Evolutionary conservation across 2,888 invertebrate genomes (phyloP).

Genomic region (Drosophila melanosoma): DNA sequence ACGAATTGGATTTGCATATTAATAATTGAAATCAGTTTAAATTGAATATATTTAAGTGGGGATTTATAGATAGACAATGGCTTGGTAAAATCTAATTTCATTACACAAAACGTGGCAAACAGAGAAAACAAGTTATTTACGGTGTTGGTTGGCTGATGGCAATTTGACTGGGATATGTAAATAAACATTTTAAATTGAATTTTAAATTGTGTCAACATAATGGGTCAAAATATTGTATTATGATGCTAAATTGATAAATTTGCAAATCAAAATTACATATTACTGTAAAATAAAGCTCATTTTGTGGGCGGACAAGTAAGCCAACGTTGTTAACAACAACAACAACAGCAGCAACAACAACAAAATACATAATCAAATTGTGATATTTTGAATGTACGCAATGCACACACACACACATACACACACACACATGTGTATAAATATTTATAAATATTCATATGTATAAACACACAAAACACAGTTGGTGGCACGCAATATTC

Average conservation of each 20-base stretch:
- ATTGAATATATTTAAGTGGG: slow-evolving; percentile 8
- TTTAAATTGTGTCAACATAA: slow-evolving; percentile 72
- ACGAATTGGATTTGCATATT: slow-evolving; percentile 2
- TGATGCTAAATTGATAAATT: slow-evolving; percentile 72
- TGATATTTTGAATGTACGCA: slow-evolving; percentile 54
- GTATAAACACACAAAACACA: background rate
- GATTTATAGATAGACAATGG: slow-evolving; percentile 42
- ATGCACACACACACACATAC: slow-evolving; percentile 5
- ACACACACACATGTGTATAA: background rate
- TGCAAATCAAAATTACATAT: slow-evolving; percentile 71
- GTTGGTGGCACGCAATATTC: slow-evolving; percentile 14
- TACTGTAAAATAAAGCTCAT: slow-evolving; percentile 37
- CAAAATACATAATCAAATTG: slow-evolving; percentile 41
- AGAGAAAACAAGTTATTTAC: slow-evolving; percentile 10
- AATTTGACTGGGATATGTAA: slow-evolving; percentile 52
- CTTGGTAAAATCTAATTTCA: slow-evolving; percentile 48
- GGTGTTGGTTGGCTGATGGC: slow-evolving; percentile 2
- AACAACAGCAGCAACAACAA: slow-evolving; percentile 15
- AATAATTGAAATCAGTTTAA: slow-evolving; percentile 12
- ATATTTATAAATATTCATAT: background rate
- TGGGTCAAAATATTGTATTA: slow-evolving; percentile 65
- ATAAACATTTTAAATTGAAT: slow-evolving; percentile 71
- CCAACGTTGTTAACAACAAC: slow-evolving; percentile 55
- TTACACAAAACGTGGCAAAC: slow-evolving; percentile 39
- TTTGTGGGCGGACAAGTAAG: slow-evolving; percentile 22